Conservation (phyloP, 2,888 invertebrate species). For the Tholera decimalis region DNA sequence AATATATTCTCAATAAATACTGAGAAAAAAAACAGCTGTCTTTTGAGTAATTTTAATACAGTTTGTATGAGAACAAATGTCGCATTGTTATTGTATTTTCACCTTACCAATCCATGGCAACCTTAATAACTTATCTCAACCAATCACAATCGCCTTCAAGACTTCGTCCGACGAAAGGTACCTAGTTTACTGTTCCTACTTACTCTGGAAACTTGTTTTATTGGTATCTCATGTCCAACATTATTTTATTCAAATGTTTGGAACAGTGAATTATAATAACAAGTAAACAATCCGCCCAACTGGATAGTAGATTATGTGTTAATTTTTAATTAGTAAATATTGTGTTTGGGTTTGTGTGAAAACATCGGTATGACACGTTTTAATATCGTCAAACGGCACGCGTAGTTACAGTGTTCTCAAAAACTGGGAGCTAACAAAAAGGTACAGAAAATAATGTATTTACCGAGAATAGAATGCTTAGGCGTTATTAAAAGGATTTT, state of each 20-base stretch:
- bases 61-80: no score
- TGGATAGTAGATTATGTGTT: conserved; percentile 37
- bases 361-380: conserved; percentile 29
- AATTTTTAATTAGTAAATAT: conserved; percentile 47
- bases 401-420: not conserved
- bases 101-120: no score
- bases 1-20: no score
- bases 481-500: conserved; percentile 3
- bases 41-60: no score
- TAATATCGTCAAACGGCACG: conserved; percentile 8
- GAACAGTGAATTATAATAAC: conserved; percentile 29
- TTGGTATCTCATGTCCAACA: conserved; percentile 24
- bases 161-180: no score
- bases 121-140: no score
- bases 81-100: no score
- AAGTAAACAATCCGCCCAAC: conserved; percentile 53
- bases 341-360: conserved; percentile 22
- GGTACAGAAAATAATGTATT: not conserved
- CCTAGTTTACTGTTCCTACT: not conserved
- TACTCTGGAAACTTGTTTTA: not conserved
- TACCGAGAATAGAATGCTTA: not conserved
- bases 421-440: not conserved
- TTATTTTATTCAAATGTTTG: conserved; percentile 18
- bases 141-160: no score
- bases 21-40: no score